Evolutionary conservation across 2,113 vertebrate species (phyloP).

Genomic region (Scolopax mira): DNA sequence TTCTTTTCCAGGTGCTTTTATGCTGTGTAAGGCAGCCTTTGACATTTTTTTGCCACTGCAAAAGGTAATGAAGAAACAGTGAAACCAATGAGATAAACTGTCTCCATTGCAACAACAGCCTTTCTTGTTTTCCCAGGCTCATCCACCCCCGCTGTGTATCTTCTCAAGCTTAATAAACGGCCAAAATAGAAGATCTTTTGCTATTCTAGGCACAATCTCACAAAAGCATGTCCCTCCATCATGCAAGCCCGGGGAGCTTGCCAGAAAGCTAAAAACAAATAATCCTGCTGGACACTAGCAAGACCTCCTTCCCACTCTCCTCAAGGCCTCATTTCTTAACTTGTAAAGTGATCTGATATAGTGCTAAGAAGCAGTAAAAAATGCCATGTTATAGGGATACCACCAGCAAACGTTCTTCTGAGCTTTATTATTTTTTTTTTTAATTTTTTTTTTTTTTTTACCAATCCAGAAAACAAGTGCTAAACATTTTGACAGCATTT

Average conservation of each 20-base stretch:
- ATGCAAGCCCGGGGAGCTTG: not conserved
- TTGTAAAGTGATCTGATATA: not conserved
- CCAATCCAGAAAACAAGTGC: not conserved
- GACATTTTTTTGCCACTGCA: not conserved
- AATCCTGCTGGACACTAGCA: not conserved
- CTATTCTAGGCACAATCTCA: not conserved
- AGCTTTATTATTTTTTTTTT: not conserved
- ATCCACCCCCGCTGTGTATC: not conserved
- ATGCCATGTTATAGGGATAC: not conserved
- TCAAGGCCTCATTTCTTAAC: not conserved
- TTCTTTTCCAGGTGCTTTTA: not conserved
- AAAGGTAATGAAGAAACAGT: not conserved
- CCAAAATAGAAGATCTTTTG: not conserved
- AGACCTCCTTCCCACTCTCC: not conserved
- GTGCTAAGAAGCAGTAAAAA: constrained; percentile 19
- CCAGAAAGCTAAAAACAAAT: not conserved
- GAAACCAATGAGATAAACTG: not conserved
- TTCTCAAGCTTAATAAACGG: not conserved
- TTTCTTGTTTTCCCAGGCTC: not conserved
- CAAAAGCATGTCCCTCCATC: not conserved
- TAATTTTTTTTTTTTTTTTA: not conserved
- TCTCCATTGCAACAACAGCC: not conserved
- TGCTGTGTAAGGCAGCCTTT: not conserved
- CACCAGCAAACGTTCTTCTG: not conserved
- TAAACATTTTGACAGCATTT: not conserved